A percentile compares a stretch with the other conserved stretches of the same genome.
Evolutionary conservation across 2,888 invertebrate genomes (phyloP).

Genomic region (Crioceris asparagi): DNA sequence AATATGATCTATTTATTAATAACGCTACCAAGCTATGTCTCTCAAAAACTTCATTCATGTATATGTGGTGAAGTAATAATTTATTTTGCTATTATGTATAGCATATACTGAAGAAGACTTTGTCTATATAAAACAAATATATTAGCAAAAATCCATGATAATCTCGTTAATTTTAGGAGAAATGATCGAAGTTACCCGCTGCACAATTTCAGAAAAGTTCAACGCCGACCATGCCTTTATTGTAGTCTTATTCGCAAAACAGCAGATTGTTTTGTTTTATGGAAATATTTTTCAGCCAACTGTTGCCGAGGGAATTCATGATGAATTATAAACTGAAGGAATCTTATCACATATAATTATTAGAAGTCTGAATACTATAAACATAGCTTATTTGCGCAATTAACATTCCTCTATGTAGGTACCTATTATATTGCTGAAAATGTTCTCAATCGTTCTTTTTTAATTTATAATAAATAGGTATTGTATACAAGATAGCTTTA

Average conservation of each 20-base stretch:
- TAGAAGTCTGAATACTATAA: not conserved
- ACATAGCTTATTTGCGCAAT: no score
- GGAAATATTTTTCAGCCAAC: conserved; percentile 14
- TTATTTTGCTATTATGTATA: no score
- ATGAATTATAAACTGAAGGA: conserved; percentile 1
- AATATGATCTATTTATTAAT: no score
- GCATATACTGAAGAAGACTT: no score
- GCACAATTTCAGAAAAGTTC: conserved; percentile 12
- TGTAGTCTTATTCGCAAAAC: conserved; percentile 8
- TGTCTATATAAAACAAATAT: no score
- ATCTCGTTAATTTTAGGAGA: conserved; percentile 2
- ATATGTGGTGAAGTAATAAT: no score
- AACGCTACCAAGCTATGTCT: no score
- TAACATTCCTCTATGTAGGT: no score
- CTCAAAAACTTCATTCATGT: no score
- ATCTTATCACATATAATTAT: not conserved
- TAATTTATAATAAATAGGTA: no score
- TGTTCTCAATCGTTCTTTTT: no score
- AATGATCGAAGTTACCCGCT: conserved; percentile 3
- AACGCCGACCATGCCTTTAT: conserved; percentile 19
- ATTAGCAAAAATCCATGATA: not conserved
- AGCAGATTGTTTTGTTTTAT: conserved; percentile 11
- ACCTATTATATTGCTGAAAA: not conserved
- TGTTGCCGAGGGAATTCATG: not conserved
- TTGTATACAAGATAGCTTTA: no score